Percentiles rank a stretch among this genome's conserved stretches.
These are phyloP conservation scores for Drosophila albomicans DNA, from an alignment of 1,140 invertebrate genomes.

Conservation along the genomic window DNA sequence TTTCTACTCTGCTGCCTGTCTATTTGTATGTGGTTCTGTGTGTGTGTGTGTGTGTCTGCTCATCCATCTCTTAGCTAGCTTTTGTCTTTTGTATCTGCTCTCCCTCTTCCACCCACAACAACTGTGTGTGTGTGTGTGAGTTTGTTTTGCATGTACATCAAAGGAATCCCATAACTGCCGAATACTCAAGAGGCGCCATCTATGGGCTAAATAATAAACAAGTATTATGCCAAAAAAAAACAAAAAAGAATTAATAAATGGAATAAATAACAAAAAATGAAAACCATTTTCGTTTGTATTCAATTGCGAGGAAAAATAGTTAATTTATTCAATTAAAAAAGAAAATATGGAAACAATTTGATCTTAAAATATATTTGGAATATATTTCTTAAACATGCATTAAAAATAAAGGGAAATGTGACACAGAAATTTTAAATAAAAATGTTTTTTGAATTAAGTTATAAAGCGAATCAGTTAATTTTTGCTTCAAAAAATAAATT, in stretches of 20 bases:
- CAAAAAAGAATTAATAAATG: no score
- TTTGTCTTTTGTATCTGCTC: slow-evolving; percentile 24
- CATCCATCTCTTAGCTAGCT: slow-evolving; percentile 35
- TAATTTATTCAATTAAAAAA: slow-evolving; percentile 5
- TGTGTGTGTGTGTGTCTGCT: neutral
- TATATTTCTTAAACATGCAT: no score
- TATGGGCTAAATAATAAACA: slow-evolving; percentile 27
- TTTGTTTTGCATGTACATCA: slow-evolving; percentile 28
- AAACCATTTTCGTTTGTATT: neutral
- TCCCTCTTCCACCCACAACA: no score
- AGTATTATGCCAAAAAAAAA: slow-evolving; percentile 31
- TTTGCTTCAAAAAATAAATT: no score
- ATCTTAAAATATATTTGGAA: no score
- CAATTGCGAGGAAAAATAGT: neutral
- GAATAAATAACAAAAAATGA: neutral
- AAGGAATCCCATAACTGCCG: slow-evolving; percentile 28
- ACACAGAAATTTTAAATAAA: no score
- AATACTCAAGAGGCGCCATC: slow-evolving; percentile 37
- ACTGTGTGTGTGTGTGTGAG: neutral
- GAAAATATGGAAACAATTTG: neutral
- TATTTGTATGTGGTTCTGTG: neutral
- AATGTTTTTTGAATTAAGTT: no score
- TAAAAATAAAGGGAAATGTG: no score
- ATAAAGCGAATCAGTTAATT: no score
- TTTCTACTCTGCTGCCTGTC: neutral